Evolutionary conservation across 1,140 invertebrate species (phyloP).

Genomic region (Meloidogyne hapla): DNA sequence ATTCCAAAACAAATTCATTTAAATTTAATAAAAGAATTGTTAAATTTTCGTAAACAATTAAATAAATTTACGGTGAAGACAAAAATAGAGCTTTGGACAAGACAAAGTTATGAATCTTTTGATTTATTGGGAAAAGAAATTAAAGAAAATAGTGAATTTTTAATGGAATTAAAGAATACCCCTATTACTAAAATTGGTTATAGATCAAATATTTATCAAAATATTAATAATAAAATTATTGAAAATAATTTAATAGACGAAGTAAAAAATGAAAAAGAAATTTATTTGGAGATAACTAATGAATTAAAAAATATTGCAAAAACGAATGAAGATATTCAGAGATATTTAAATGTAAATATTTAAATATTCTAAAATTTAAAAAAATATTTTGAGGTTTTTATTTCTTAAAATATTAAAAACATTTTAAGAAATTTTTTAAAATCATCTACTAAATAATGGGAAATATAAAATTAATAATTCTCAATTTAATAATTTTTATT

Average conservation of each 20-base stretch:
- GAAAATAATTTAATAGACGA: neutral
- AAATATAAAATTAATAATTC: too few relatives aligned
- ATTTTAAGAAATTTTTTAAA: too few relatives aligned
- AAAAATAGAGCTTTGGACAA: neutral
- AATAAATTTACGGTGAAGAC: neutral
- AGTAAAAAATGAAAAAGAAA: neutral
- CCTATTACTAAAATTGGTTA: neutral
- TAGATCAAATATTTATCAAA: neutral
- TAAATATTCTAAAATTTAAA: neutral
- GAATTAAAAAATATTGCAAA: neutral
- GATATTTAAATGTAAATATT: neutral
- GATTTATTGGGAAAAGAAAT: neutral
- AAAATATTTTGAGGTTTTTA: too few relatives aligned
- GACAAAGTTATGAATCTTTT: neutral
- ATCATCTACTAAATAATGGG: too few relatives aligned
- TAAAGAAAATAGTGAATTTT: neutral
- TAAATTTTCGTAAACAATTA: neutral
- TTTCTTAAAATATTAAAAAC: too few relatives aligned
- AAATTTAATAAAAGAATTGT: slow-evolving; percentile 3
- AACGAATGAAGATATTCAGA: neutral
- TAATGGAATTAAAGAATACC: neutral
- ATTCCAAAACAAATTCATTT: neutral
- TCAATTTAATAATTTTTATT: too few relatives aligned
- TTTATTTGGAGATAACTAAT: neutral
- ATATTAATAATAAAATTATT: neutral